A percentile compares a stretch with the other conserved stretches of the same genome.
Conservation (phyloP, 1,140 invertebrate genomes). For the Sitophilus oryzae region DNA sequence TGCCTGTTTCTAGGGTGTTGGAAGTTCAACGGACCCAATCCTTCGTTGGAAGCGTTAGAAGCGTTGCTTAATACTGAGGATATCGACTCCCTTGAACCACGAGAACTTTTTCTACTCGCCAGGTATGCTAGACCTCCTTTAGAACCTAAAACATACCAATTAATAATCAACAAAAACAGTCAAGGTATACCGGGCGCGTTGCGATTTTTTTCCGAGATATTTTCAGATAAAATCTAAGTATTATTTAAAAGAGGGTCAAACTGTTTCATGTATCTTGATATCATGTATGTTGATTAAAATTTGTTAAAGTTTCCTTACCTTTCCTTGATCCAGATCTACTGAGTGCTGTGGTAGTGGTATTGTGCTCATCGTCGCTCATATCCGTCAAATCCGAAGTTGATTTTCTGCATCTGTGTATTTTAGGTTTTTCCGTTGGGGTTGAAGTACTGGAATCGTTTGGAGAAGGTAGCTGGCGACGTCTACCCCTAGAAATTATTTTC, state of each 20-base stretch:
- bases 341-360: conserved; percentile 56
- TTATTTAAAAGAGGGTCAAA: too few relatives aligned
- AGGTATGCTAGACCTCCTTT: conserved; percentile 58
- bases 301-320: conserved; percentile 6
- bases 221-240: too few relatives aligned
- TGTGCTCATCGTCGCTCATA: conserved; percentile 52
- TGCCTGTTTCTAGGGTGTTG: conserved; percentile 67
- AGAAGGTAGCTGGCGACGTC: conserved; percentile 15
- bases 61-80: conserved; percentile 62
- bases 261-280: too few relatives aligned
- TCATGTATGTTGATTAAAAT: background rate
- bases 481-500: conserved; percentile 12
- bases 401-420: conserved; percentile 51
- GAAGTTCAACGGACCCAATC: conserved; percentile 71
- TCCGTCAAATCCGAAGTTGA: conserved; percentile 71
- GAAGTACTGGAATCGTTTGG: conserved; percentile 35
- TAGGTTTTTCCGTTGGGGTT: conserved; percentile 27
- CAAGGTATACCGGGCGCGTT: too few relatives aligned
- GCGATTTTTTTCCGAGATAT: too few relatives aligned
- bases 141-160: conserved; percentile 14
- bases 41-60: conserved; percentile 68
- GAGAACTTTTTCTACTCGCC: conserved; percentile 68
- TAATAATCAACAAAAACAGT: too few relatives aligned
- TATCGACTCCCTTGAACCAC: conserved; percentile 63
- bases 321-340: conserved; percentile 57